These are phyloP conservation scores for Odontothrips loti DNA, from an alignment of 2,888 invertebrate genomes.

Conservation along the genomic window DNA sequence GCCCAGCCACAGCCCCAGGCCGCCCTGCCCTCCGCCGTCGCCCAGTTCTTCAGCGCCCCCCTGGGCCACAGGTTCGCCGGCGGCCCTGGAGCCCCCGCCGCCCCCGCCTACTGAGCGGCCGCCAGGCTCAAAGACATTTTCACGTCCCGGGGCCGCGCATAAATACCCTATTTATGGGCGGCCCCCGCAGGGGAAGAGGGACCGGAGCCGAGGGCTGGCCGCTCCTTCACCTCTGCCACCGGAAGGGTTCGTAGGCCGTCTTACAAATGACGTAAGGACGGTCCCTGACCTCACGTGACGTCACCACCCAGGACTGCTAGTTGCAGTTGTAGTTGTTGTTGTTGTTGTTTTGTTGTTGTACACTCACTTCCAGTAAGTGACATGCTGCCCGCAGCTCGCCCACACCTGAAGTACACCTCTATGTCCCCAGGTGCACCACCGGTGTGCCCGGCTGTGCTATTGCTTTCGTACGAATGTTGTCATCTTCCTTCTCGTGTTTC, in stretches of 20 bases:
- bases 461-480: too few relatives aligned
- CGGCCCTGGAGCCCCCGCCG: not conserved
- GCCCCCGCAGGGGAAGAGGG: not conserved
- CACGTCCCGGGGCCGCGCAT: not conserved
- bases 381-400: not conserved
- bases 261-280: too few relatives aligned
- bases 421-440: too few relatives aligned
- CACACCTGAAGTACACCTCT: not conserved
- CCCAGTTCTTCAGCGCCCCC: slow-evolving; percentile 24
- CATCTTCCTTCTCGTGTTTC: too few relatives aligned
- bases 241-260: too few relatives aligned
- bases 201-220: too few relatives aligned
- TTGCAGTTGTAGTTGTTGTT: not conserved
- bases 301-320: not conserved
- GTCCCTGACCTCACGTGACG: too few relatives aligned
- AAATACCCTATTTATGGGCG: not conserved
- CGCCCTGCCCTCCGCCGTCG: slow-evolving; percentile 46
- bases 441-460: too few relatives aligned
- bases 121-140: too few relatives aligned
- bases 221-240: not conserved
- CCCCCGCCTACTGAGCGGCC: not conserved
- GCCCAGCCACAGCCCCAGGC: too few relatives aligned
- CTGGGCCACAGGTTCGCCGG: not conserved
- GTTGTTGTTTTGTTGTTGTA: too few relatives aligned
- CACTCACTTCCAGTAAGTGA: too few relatives aligned